phyloP scores from a whole-genome alignment of 2,888 invertebrate genomes.

The Ophioninae sp. region DNA sequence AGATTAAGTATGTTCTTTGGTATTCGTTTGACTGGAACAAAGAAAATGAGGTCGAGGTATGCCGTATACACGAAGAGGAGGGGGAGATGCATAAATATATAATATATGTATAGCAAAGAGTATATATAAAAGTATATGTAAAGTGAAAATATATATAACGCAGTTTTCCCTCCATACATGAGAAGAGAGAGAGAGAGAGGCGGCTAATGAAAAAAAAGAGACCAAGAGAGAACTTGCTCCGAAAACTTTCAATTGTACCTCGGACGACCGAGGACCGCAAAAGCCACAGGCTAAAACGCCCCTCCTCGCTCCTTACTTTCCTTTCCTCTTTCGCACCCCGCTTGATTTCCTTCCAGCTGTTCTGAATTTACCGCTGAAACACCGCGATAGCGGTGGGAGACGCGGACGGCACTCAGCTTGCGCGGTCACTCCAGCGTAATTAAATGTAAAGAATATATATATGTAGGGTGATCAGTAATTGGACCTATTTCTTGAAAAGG shows the following conservation, averaged over 20 bases:
- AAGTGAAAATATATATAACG: too few relatives aligned
- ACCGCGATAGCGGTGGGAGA: conserved; percentile 31
- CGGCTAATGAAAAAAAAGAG: conserved; percentile 8
- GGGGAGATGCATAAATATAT: too few relatives aligned
- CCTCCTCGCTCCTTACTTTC: conserved; percentile 13
- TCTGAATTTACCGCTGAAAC: conserved; percentile 54
- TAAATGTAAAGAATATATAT: conserved; percentile 12
- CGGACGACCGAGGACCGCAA: conserved; percentile 49
- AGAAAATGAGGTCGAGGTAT: conserved; percentile 44
- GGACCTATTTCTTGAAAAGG: too few relatives aligned
- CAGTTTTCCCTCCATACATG: neutral
- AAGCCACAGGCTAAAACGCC: conserved; percentile 53
- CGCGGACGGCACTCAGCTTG: conserved; percentile 30
- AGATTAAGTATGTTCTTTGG: conserved; percentile 44
- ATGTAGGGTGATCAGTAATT: neutral
- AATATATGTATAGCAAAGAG: too few relatives aligned
- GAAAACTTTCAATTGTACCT: conserved; percentile 61
- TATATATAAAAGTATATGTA: neutral
- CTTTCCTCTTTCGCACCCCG: conserved; percentile 11
- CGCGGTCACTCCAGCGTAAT: conserved; percentile 43
- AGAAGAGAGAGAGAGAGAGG: conserved; percentile 25
- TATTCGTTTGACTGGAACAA: conserved; percentile 15
- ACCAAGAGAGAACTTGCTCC: conserved; percentile 44
- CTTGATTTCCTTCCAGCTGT: conserved; percentile 34
- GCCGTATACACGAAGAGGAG: neutral